phyloP scores from a whole-genome alignment of 2,888 invertebrate species.

The Torymus aiolomorphi region DNA sequence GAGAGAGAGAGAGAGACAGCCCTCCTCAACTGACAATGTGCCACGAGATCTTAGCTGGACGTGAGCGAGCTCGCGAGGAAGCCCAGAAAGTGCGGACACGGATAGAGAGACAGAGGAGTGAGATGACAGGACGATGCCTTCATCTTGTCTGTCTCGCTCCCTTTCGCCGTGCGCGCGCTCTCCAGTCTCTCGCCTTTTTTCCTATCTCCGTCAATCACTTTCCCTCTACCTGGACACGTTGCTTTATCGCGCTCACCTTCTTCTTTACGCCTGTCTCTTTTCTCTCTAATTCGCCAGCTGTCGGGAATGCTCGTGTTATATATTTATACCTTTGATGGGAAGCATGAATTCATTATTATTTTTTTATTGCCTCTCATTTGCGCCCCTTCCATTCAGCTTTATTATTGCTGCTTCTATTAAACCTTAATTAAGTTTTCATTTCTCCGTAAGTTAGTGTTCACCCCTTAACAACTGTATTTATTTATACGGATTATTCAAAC shows the following conservation, averaged over 20 bases:
- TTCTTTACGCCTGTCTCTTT: constrained; percentile 49
- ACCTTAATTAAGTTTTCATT: no score
- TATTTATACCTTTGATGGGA: no score
- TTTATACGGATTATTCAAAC: no score
- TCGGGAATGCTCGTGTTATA: no score
- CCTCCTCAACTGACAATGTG: constrained; percentile 61
- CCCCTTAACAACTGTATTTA: no score
- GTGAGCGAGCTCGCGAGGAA: constrained; percentile 60
- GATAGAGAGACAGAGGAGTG: constrained; percentile 37
- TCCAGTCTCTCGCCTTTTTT: constrained; percentile 8
- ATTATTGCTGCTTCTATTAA: no score
- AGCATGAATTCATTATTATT: no score
- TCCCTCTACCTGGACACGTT: constrained; percentile 38
- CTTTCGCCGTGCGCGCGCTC: constrained; percentile 36
- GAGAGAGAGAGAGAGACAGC: no score
- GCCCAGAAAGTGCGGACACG: constrained; percentile 62
- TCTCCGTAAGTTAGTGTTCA: no score
- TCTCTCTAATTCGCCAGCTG: constrained; percentile 42
- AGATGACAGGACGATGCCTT: constrained; percentile 72
- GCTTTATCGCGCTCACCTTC: no score
- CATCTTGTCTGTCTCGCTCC: constrained; percentile 66
- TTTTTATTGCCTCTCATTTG: no score
- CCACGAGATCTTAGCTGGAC: constrained; percentile 66
- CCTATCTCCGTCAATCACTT: constrained; percentile 36
- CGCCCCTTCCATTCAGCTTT: no score